phyloP scores from a whole-genome alignment of 2,113 vertebrate genomes.

The Percopsis transmontana region DNA sequence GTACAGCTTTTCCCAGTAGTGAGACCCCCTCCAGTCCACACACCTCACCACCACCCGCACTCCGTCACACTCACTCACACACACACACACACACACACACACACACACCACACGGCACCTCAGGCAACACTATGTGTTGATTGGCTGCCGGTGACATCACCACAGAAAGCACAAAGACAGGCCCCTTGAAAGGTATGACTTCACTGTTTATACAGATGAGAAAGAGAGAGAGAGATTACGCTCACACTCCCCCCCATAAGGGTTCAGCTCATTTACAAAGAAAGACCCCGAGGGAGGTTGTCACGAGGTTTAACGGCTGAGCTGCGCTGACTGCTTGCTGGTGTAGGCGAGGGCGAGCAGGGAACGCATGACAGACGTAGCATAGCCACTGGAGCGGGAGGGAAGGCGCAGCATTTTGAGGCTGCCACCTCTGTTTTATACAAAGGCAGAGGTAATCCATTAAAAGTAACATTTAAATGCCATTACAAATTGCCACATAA shows the following conservation, averaged over 20 bases:
- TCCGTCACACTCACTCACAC: slow-evolving; percentile 15
- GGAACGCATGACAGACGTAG: background rate
- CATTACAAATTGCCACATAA: too few relatives aligned
- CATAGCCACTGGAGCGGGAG: background rate
- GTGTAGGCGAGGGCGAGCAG: background rate
- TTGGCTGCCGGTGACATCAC: slow-evolving; percentile 84
- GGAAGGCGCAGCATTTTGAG: background rate
- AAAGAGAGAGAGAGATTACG: slow-evolving; percentile 55
- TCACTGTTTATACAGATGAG: slow-evolving; percentile 75
- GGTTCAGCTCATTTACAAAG: slow-evolving; percentile 70
- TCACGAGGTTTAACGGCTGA: slow-evolving; percentile 44
- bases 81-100: slow-evolving; percentile 26
- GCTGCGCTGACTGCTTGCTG: slow-evolving; percentile 1
- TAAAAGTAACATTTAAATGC: too few relatives aligned
- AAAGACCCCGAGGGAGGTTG: slow-evolving; percentile 67
- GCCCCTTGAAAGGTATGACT: slow-evolving; percentile 78
- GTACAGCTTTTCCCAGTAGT: slow-evolving; percentile 59
- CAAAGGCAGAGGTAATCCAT: too few relatives aligned
- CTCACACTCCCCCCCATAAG: slow-evolving; percentile 41
- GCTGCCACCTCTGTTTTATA: background rate
- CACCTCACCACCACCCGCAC: background rate
- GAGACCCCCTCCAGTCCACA: slow-evolving; percentile 28
- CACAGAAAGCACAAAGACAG: slow-evolving; percentile 69
- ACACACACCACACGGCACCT: slow-evolving; percentile 43
- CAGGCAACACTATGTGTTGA: slow-evolving; percentile 69